These are phyloP conservation scores for Euphydryas editha DNA, from an alignment of 2,888 invertebrate genomes.

Conservation along the genomic window DNA sequence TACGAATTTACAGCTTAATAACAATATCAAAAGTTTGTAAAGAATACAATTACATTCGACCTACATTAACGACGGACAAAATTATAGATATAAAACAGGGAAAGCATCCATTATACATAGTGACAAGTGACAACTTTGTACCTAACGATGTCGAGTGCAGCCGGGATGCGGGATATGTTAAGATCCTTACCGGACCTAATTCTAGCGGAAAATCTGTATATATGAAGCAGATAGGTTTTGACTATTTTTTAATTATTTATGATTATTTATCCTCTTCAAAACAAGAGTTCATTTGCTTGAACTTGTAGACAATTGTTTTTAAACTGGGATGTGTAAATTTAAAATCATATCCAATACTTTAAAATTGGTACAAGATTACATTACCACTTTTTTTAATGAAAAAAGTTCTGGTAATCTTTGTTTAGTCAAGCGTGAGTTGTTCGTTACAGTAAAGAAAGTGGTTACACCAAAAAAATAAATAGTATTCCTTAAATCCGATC, in stretches of 20 bases:
- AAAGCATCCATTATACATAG: conserved; percentile 90
- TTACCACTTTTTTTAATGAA: too few species aligned
- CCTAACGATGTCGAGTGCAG: conserved; percentile 88
- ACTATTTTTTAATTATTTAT: not conserved
- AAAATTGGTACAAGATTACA: too few species aligned
- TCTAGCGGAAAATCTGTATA: conserved; percentile 96
- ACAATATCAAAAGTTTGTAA: conserved; percentile 86
- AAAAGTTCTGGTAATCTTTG: too few species aligned
- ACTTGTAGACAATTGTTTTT: too few species aligned
- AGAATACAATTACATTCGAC: conserved; percentile 86
- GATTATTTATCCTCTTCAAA: not conserved
- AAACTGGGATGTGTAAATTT: too few species aligned
- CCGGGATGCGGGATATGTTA: conserved; percentile 82
- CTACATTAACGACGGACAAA: conserved; percentile 82
- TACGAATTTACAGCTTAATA: conserved; percentile 80
- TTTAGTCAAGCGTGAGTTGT: too few species aligned
- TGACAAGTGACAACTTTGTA: conserved; percentile 86
- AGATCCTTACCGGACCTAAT: conserved; percentile 95
- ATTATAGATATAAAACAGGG: conserved; percentile 86
- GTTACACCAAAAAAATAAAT: too few species aligned
- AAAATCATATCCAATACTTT: too few species aligned
- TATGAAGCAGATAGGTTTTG: conserved; percentile 88
- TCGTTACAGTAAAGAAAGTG: too few species aligned
- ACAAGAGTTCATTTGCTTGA: not conserved
- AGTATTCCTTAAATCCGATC: too few species aligned